These are phyloP conservation scores for Rotaria magnacalcarata DNA, from an alignment of 2,888 invertebrate genomes.

Conservation along the genomic window DNA sequence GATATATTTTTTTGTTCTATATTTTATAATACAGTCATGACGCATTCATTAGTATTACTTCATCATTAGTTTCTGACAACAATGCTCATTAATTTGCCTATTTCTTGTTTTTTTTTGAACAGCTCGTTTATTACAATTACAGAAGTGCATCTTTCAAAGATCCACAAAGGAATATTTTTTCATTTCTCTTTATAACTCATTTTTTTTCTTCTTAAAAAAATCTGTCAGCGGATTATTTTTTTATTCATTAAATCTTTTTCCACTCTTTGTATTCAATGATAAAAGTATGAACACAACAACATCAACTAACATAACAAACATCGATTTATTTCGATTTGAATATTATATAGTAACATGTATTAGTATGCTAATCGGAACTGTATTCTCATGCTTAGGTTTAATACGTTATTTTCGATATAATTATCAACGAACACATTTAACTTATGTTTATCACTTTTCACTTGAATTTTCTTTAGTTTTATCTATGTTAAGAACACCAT, in stretches of 20 bases:
- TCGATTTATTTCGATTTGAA: background rate
- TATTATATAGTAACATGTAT: background rate
- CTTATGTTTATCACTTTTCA: constrained; percentile 4
- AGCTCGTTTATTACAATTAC: background rate
- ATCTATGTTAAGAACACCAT: background rate
- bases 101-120: background rate
- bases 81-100: background rate
- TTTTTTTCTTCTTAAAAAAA: too few relatives aligned
- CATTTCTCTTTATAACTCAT: too few relatives aligned
- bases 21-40: background rate
- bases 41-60: background rate
- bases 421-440: background rate
- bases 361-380: background rate
- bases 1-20: background rate
- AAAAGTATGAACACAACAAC: background rate
- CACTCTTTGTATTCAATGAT: background rate
- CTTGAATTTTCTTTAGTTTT: background rate
- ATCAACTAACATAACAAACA: background rate
- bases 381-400: background rate
- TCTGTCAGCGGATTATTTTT: background rate
- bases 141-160: background rate
- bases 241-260: background rate
- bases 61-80: background rate
- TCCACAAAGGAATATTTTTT: background rate
- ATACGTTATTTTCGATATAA: background rate